These are phyloP conservation scores for Melospiza melodia DNA, from an alignment of 2,113 vertebrate species.

Conservation along the genomic window DNA sequence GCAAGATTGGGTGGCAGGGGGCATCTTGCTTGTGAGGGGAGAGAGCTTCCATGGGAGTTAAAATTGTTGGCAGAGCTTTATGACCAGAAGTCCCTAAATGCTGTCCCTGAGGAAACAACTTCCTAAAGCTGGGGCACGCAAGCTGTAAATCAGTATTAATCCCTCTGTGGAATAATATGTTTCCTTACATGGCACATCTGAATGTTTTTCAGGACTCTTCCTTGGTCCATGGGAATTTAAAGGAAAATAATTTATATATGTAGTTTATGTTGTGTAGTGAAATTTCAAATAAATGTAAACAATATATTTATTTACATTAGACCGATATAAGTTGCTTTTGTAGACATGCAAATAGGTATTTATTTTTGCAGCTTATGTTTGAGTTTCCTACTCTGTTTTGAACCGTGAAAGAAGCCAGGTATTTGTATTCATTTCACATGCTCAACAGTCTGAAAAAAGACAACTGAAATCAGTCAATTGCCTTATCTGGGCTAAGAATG, in stretches of 20 bases:
- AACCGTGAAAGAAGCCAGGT: neutral
- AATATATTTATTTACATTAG: neutral
- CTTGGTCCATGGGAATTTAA: neutral
- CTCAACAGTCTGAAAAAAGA: neutral
- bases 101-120: neutral
- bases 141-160: neutral
- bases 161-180: neutral
- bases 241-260: neutral
- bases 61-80: neutral
- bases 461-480: neutral
- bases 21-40: neutral
- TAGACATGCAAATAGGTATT: neutral
- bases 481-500: neutral
- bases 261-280: neutral
- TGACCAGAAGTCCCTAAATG: neutral
- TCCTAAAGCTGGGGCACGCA: neutral
- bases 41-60: neutral
- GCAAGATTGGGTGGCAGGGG: neutral
- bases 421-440: neutral
- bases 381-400: neutral
- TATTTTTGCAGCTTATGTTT: neutral
- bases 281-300: neutral
- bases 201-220: neutral
- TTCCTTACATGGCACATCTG: rapidly evolving
- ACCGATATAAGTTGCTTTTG: neutral